Conservation (phyloP, 2,888 invertebrate species). For the Pherbina coryleti region DNA sequence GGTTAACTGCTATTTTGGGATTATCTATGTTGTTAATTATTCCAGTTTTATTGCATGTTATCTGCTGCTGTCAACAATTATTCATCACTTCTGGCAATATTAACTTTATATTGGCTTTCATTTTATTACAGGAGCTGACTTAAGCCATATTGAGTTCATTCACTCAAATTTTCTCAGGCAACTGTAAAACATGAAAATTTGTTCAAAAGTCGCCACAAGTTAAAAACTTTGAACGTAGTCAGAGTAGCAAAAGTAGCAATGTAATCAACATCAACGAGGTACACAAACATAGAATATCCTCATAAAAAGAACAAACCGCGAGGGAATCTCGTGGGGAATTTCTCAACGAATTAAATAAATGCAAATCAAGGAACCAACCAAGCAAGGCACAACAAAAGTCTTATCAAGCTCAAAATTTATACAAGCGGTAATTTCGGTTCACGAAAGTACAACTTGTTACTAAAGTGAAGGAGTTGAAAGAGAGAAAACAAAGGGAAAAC, state of each 20-base stretch:
- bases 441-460: neutral
- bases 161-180: neutral
- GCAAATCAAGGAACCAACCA: slow-evolving; percentile 37
- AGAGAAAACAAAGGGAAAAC: slow-evolving; percentile 46
- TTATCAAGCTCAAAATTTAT: neutral
- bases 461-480: neutral
- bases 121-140: neutral
- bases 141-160: neutral
- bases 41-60: slow-evolving; percentile 33
- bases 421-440: neutral
- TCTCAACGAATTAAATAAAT: slow-evolving; percentile 13
- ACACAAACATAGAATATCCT: neutral
- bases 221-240: neutral
- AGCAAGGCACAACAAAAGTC: neutral
- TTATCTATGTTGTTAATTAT: neutral
- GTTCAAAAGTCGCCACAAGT: slow-evolving; percentile 6
- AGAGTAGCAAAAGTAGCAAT: neutral
- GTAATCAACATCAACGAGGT: neutral
- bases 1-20: too few relatives aligned
- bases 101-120: slow-evolving; percentile 45
- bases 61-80: slow-evolving; percentile 52
- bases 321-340: slow-evolving; percentile 52
- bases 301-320: slow-evolving; percentile 5
- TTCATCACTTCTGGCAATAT: slow-evolving; percentile 61
- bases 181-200: neutral